Percentiles rank a stretch among this genome's conserved stretches.
Evolutionary conservation across 2,888 invertebrate species (phyloP).

Genomic region (Trichogramma dendrolimi): DNA sequence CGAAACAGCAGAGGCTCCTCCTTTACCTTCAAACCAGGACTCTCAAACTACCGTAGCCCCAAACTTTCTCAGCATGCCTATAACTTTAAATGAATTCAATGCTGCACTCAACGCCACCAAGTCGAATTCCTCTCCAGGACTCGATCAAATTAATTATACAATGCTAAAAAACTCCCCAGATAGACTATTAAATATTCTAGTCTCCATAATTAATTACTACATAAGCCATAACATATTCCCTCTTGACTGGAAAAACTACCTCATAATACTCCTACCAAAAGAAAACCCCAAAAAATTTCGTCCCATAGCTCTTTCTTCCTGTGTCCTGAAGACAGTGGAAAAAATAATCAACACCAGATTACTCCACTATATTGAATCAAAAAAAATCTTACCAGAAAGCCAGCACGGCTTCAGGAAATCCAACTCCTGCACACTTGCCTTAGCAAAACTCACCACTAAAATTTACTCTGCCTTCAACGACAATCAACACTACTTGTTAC

Average conservation of each 20-base stretch:
- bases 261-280: background rate
- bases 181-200: background rate
- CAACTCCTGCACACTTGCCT: background rate
- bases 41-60: background rate
- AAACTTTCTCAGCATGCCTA: background rate
- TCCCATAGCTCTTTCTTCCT: background rate
- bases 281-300: background rate
- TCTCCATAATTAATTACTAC: background rate
- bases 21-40: background rate
- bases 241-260: background rate
- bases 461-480: background rate
- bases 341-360: background rate
- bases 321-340: background rate
- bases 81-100: background rate
- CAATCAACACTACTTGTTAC: background rate
- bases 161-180: background rate
- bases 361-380: background rate
- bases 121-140: background rate
- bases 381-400: background rate
- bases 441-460: background rate
- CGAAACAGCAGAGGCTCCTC: background rate
- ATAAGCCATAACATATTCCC: background rate
- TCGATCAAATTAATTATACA: background rate
- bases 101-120: background rate
- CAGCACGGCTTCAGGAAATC: background rate